Evolutionary conservation across 2,797 vertebrate species (phyloP), one percentile per base, ranked within the genome.

Genomic region (Phataginus tricuspis): DNA sequence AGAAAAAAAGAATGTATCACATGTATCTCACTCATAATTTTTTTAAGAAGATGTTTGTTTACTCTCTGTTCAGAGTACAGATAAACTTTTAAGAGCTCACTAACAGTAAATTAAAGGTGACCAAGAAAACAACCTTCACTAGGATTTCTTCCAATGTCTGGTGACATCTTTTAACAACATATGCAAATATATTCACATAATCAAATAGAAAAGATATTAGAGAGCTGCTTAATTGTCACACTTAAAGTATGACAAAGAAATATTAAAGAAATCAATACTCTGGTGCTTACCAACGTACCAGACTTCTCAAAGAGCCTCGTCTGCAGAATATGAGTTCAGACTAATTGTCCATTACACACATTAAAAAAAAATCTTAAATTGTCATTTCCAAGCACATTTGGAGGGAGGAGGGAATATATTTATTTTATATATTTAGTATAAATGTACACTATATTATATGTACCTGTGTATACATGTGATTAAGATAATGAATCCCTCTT

Each of bases 131-230:
- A 74, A 80, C 11, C 9, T 91, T 78, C 25, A 39, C 66, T 55
- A 77, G 37, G 49, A 91, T 66, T 80, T 87, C 84, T 53, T 95
- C 39, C 61, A 53, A 49, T 10, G 49, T 51, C 71, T 59, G 16
- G 2, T 59, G 96, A 75, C 19, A 80, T 55, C 82, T 88, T 91
- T 25, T 34, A 89, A 96, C 23, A 95, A 89, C 31, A 80, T 18
- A 63, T 19, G 34, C n/a, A 85, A 68, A 79, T 88, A 71, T 25
- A 78, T 39, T 92, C 11, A 37, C n/a, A 86, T 1, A 90, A 83
- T 16, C 80, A 57, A 92, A 42, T 10, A 83, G 51, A 51, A 80
- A 66, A 88, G 19, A 63, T 42, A 87, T 11, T 71, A 61, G 45
- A 45, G 45, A 45, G 61, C 19, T 61, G 25, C 16, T 74, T 82